phyloP scores from a whole-genome alignment of 2,797 vertebrate genomes.

The Monodelphis domestica region DNA sequence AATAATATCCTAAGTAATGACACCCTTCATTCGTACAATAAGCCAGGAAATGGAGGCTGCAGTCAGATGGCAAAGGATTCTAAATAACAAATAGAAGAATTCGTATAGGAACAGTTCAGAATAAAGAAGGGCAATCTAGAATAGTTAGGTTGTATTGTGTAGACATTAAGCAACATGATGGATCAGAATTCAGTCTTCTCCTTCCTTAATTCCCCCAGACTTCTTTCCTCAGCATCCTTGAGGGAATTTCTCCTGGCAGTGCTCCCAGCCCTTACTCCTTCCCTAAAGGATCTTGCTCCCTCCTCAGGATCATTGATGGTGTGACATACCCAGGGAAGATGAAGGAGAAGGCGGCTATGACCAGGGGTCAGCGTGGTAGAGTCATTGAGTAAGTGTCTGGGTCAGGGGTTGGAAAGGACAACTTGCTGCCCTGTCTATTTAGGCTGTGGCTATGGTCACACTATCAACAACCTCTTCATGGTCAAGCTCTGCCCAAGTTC shows the following conservation, averaged over 20 bases:
- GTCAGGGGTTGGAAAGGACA: rapidly evolving
- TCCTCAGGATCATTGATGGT: constrained; percentile 89
- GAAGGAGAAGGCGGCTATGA: constrained; percentile 87
- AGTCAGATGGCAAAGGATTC: background rate
- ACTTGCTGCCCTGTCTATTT: background rate
- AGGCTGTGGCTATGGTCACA: background rate
- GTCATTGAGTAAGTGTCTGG: constrained; percentile 86
- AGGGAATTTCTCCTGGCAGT: no score
- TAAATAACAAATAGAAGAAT: background rate
- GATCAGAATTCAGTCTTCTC: background rate
- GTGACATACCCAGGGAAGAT: constrained; percentile 89
- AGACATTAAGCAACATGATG: background rate
- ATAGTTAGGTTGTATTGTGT: background rate
- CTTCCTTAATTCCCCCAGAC: background rate
- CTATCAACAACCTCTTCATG: background rate
- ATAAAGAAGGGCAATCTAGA: background rate
- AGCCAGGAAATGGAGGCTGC: background rate
- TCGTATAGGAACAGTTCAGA: background rate
- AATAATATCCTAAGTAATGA: background rate
- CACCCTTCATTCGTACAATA: background rate
- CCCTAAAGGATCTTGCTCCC: background rate
- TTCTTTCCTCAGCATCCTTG: background rate
- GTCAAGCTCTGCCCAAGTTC: background rate
- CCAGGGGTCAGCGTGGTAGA: constrained; percentile 88
- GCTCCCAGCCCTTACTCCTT: background rate